Base-by-base conservation (phyloP, 2,113 vertebrate species). In the Odocoileus hemionus region DNA sequence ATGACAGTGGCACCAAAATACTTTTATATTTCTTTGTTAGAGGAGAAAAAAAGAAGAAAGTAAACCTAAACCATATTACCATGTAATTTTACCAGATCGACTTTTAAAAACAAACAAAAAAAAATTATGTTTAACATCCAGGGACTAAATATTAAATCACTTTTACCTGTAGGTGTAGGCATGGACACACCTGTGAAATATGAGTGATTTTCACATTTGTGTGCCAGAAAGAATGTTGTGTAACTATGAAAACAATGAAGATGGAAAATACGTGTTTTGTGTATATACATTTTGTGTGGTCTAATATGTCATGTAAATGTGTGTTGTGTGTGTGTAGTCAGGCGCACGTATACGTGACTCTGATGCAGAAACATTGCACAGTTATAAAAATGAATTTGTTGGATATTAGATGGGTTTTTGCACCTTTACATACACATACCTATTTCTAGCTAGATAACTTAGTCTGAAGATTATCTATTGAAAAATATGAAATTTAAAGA, bases 11-110 rank as follows among this genome's bases (percentile, higher is more conserved):
- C 57, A 90, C 61, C 30, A 74, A 89, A 88, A 93, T 96, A 94
- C 88, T 97, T 97, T 54, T 21, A 43, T 82, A 15, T 91, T 47
- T 96, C 79, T 92, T 92, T 74, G 19, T 92, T 90, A 89, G 96
- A 78, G 17, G 13, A 30, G 16, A 26, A 43, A 36, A 58, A 79
- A 33, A 60, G 79, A 86, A n/a, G 26, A 55, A 95, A 93, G 87
- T 85, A 91, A 91, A 90, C 7, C 33, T 80, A 54, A 94, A 80
- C 36, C n/a, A 60, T 58, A 25, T 87, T 90, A 39, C 21, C 36
- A 30, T 84, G 9, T 57, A 58, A 28, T 83, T 96, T 97, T 94
- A 92, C 12, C n/a, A 70, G 76, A 45, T 94, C 3, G 82, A 96
- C 33, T 95, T 97, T 61, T 76, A 79, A 94, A 94, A 70, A 30